phyloP scores from a whole-genome alignment of 2,113 vertebrate species.

The Alosa alosa region DNA sequence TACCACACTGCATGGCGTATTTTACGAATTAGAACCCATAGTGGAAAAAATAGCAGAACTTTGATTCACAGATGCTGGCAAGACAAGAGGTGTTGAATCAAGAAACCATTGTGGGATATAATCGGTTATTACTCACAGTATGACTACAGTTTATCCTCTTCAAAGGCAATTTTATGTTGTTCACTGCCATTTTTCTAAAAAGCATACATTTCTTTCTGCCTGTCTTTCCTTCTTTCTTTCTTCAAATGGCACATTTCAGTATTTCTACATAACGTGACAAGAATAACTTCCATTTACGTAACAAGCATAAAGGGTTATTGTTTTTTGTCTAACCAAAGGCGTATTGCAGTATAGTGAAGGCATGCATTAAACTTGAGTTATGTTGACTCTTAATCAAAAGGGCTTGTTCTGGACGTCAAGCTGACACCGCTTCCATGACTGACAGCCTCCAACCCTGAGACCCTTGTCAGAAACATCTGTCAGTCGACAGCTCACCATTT shows the following conservation, averaged over 20 bases:
- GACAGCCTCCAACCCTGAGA: slow-evolving; percentile 18
- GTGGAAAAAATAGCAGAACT: background rate
- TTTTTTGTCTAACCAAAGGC: background rate
- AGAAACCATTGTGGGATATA: background rate
- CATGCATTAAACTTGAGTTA: slow-evolving; percentile 5
- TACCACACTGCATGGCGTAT: background rate
- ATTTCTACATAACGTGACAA: background rate
- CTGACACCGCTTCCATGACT: slow-evolving; percentile 21
- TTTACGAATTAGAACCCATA: background rate
- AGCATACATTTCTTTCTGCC: background rate
- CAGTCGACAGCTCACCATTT: background rate
- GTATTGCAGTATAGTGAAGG: background rate
- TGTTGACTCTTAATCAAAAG: slow-evolving; percentile 14
- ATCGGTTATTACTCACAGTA: background rate
- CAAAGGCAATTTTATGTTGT: background rate
- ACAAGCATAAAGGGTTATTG: background rate
- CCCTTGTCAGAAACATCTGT: slow-evolving; percentile 15
- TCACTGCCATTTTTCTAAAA: background rate
- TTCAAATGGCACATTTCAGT: background rate
- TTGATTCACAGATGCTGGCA: background rate
- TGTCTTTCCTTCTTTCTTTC: background rate
- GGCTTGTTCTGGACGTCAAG: background rate
- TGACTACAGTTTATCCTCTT: background rate
- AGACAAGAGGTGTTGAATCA: background rate
- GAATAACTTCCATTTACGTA: background rate